Percentiles rank a stretch among this genome's conserved stretches.
Conservation (phyloP, 2,113 vertebrate species). For the Sphyrna mokarran region DNA sequence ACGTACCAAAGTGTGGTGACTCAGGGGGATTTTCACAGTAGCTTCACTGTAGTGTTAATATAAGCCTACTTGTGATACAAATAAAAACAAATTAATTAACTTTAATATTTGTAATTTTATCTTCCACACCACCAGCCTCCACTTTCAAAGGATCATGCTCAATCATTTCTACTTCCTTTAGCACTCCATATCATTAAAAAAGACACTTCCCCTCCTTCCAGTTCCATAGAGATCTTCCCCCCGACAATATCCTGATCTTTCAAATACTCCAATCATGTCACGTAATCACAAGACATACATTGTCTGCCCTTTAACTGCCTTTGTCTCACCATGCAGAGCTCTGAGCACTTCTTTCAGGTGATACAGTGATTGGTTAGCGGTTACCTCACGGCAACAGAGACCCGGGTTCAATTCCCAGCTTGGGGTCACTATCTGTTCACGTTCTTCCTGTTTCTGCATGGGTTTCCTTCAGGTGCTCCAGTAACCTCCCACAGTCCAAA, state of each 20-base stretch:
- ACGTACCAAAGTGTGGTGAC: too few species aligned
- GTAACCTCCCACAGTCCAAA: too few species aligned
- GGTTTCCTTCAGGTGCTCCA: too few species aligned
- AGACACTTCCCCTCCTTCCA: neutral
- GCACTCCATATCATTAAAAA: neutral
- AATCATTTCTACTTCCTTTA: neutral
- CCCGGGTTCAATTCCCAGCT: too few species aligned
- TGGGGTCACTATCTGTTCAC: too few species aligned
- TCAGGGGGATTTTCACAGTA: too few species aligned
- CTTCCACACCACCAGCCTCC: neutral
- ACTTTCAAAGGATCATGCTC: neutral
- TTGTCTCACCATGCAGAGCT: neutral
- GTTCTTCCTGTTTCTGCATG: too few species aligned
- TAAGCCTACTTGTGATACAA: too few species aligned
- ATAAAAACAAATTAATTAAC: too few species aligned
- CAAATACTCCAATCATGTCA: neutral
- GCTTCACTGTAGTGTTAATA: too few species aligned
- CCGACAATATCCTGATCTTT: neutral
- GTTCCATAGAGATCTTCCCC: neutral
- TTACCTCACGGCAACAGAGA: too few species aligned
- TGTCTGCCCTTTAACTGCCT: neutral
- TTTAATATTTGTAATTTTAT: too few species aligned
- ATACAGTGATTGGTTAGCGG: neutral
- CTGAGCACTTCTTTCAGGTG: neutral
- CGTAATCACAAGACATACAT: neutral